These are phyloP conservation scores for Epinephelus malabaricus DNA, from an alignment of 2,797 vertebrate species.

Conservation along the genomic window DNA sequence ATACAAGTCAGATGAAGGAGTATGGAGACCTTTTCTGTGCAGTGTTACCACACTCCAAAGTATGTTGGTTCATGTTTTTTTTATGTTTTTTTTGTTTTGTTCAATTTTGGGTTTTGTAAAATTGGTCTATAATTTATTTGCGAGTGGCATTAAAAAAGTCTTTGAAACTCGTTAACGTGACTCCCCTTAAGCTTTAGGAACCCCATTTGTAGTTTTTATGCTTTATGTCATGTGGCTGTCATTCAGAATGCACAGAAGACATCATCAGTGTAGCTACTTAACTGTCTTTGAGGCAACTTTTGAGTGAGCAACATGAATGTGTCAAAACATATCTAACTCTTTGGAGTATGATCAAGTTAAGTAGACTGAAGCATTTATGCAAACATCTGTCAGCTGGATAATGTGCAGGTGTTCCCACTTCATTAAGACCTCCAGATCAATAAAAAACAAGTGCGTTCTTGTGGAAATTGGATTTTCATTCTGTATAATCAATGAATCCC, in stretches of 20 bases:
- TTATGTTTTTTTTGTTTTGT: too few species aligned
- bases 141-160: too few species aligned
- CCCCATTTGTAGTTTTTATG: neutral
- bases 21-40: too few species aligned
- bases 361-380: constrained; percentile 7
- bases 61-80: too few species aligned
- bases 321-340: constrained; percentile 15
- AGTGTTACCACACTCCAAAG: too few species aligned
- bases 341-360: constrained; percentile 3
- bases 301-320: constrained; percentile 20
- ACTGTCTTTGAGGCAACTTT: constrained; percentile 5
- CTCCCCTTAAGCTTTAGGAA: too few species aligned
- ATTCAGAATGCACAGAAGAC: constrained; percentile 3
- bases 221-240: constrained; percentile 27
- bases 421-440: constrained; percentile 39
- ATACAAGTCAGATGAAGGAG: too few species aligned
- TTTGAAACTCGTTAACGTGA: too few species aligned
- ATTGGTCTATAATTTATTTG: too few species aligned
- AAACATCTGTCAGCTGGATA: constrained; percentile 37
- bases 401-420: constrained; percentile 31
- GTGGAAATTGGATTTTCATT: constrained; percentile 54
- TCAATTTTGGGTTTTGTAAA: too few species aligned
- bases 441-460: constrained; percentile 30
- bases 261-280: constrained; percentile 3
- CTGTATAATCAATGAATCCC: constrained; percentile 37